These are phyloP conservation scores for Caenorhabditis elegans DNA, from an alignment of 1,140 invertebrate genomes.

Conservation along the genomic window WBcel235 BX284606.5:12046501-12047000, in stretches of 20 bases:
- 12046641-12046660: conserved; percentile 6
- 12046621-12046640: neutral
- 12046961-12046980: neutral
- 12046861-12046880: neutral
- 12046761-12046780: neutral
- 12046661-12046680: conserved; percentile 18
- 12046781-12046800: conserved; percentile 5
- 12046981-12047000: neutral
- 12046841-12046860: neutral
- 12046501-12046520: neutral
- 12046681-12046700: neutral
- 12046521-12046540: too few species aligned
- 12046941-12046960: too few species aligned
- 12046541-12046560: too few species aligned
- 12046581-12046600: neutral
- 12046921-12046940: neutral
- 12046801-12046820: conserved; percentile 7
- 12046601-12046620: neutral
- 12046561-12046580: too few species aligned
- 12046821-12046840: conserved; percentile 19
- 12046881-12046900: conserved; percentile 18
- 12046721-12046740: neutral
- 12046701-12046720: neutral
- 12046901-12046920: neutral
- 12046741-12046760: neutral